Base-by-base conservation (phyloP, 2,113 vertebrate genomes). In the Girardinichthys multiradiatus region DNA sequence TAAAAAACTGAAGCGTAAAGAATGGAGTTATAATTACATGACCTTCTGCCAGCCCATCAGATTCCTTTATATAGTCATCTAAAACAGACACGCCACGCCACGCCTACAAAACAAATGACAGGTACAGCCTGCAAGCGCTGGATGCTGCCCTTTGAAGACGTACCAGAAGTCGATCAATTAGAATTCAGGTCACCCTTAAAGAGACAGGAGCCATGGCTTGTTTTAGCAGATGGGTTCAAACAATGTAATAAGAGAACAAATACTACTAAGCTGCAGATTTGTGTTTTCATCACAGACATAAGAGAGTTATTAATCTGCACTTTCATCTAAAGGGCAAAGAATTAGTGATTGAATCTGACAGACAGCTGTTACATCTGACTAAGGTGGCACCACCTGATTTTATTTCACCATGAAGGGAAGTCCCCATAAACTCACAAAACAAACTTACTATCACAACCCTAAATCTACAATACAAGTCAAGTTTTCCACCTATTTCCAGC, bases 391-490 rank as follows among this genome's bases (percentile, higher is more conserved):
- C 42, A 45, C 42, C 2, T 54, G 21, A 54, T 54, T 24, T n/a
- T 3, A 54, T 54, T 54, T 54, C 48, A 54, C 48, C 48, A 30
- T 30, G 19, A 39, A 39, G 30, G 17, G 24, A 64, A 35, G 30
- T 37, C n/a, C 26, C 4, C 4, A 1, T 27, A 19, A 33, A 17
- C 64, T 68, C n/a, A 30, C 39, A 64, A 68, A 74, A 63, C 14
- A 37, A 37, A 63, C 8, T 33, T 76, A 28, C 10, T 28, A 39
- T 39, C 10, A 27, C 19, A 15, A 29, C 33, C 15, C 24, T 31
- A 69, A n/a, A 64, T 39, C 19, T 48, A 4, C 37, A 75, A 31
- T 26, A 60, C 12, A 48, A 72, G 48, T 27, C 11, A 61, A 69
- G 10, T 33, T 62, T 24, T 57, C 31, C 6, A 57, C 33, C 37